Percentiles rank a stretch among this genome's conserved stretches.
Evolutionary conservation across 2,113 vertebrate species (phyloP).

Genomic region (Percopsis transmontana): DNA sequence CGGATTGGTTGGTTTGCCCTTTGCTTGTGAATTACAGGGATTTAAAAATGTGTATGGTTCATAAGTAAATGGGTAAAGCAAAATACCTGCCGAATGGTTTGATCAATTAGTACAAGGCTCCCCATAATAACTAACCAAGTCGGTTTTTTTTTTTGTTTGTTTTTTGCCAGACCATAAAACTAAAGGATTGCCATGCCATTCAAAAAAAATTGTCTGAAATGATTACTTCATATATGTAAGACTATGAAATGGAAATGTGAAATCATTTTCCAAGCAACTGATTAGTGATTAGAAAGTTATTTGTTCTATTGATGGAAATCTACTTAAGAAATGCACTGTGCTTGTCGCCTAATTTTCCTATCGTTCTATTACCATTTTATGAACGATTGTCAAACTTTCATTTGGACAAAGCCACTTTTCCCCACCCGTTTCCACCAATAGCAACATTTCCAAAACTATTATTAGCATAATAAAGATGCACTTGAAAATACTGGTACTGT

Average conservation of each 20-base stretch:
- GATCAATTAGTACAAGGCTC: no score
- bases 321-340: neutral
- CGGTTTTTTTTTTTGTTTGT: neutral
- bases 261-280: neutral
- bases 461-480: conserved; percentile 85
- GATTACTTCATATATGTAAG: no score
- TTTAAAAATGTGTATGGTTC: neutral
- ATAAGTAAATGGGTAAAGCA: neutral
- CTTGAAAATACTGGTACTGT: conserved; percentile 84
- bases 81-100: no score
- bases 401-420: conserved; percentile 22
- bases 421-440: conserved; percentile 49
- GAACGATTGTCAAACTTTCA: conserved; percentile 14
- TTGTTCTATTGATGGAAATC: neutral
- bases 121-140: no score
- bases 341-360: conserved; percentile 11
- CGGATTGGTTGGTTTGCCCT: no score
- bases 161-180: no score
- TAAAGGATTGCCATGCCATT: no score
- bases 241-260: no score
- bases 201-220: no score
- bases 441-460: conserved; percentile 76
- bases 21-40: no score
- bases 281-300: neutral
- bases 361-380: neutral